A percentile compares a stretch with the other conserved stretches of the same genome.
Evolutionary conservation across 2,797 vertebrate species (phyloP).

Genomic region (Acropternis orthonyx): DNA sequence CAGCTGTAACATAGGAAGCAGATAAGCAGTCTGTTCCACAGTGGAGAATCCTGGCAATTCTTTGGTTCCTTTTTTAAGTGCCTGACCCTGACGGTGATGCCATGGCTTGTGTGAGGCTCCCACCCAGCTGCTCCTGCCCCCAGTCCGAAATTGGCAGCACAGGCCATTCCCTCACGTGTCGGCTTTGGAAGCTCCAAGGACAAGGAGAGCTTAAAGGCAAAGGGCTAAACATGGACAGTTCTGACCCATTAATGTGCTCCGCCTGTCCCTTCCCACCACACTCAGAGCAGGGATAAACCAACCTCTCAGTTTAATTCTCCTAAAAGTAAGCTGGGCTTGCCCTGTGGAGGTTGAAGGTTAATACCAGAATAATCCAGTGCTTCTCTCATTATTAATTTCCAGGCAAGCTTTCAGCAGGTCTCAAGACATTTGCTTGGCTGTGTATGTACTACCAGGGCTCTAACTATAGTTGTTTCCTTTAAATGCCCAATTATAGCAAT

Average conservation of each 20-base stretch:
- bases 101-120: background rate
- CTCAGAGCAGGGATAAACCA: background rate
- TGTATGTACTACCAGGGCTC: background rate
- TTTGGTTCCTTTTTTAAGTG: constrained; percentile 17
- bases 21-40: background rate
- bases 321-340: background rate
- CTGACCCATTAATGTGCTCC: background rate
- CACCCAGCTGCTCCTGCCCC: background rate
- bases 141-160: background rate
- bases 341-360: background rate
- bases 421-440: background rate
- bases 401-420: background rate
- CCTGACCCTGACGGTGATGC: background rate
- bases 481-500: background rate
- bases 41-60: background rate
- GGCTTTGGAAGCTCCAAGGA: background rate
- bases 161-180: background rate
- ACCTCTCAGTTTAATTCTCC: background rate
- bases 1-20: constrained; percentile 15
- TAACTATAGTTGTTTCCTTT: background rate
- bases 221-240: background rate
- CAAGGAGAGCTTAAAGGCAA: constrained; percentile 3
- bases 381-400: constrained; percentile 11
- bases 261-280: background rate
- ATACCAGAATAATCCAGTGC: background rate